phyloP scores from a whole-genome alignment of 2,113 vertebrate species.

The Apteryx owenii region DNA sequence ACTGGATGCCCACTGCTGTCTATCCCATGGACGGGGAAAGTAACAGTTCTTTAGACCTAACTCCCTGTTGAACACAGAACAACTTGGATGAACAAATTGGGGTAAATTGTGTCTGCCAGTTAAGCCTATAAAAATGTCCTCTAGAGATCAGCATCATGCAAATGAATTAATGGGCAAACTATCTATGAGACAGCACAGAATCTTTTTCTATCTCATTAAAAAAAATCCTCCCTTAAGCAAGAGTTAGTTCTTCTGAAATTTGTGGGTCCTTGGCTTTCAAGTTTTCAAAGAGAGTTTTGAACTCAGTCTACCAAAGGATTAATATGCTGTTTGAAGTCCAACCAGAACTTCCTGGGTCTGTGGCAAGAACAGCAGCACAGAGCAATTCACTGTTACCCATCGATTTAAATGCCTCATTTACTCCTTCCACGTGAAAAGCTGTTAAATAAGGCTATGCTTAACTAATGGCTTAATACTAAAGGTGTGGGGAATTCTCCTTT shows the following conservation, averaged over 20 bases:
- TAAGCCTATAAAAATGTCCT: neutral
- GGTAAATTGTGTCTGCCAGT: neutral
- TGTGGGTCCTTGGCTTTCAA: neutral
- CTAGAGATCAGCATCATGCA: neutral
- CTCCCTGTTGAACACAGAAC: neutral
- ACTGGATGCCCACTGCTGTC: neutral
- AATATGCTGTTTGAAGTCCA: neutral
- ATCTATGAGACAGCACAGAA: neutral
- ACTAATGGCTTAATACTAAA: neutral
- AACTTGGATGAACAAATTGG: neutral
- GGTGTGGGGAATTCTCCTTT: neutral
- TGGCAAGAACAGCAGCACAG: neutral
- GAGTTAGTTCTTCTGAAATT: neutral
- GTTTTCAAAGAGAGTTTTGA: slow-evolving; percentile 19
- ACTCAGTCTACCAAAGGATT: neutral
- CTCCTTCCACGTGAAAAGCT: neutral
- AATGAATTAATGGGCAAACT: neutral
- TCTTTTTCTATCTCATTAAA: neutral
- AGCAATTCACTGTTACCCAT: neutral
- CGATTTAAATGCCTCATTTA: slow-evolving; percentile 31
- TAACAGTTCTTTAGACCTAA: neutral
- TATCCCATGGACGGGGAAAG: accelerated
- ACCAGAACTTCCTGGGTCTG: neutral
- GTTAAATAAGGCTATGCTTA: slow-evolving; percentile 23
- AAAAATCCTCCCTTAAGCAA: neutral